Conservation (phyloP, 2,113 vertebrate genomes). For the Brachypteracias leptosomus region DNA sequence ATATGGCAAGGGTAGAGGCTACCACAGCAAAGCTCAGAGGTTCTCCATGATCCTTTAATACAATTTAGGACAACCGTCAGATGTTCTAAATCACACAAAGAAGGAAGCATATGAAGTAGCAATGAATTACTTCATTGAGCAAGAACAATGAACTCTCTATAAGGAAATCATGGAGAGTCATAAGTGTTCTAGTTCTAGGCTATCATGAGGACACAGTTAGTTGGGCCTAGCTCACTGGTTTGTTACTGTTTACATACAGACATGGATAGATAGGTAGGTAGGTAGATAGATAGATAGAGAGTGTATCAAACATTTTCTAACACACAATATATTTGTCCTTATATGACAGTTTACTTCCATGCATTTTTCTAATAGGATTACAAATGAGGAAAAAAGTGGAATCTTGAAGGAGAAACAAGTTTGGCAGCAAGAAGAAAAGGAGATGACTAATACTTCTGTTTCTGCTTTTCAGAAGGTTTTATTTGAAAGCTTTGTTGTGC, state of each 20-base stretch:
- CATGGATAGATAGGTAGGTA: not conserved
- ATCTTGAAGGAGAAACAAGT: slow-evolving; percentile 2
- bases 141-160: not conserved
- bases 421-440: slow-evolving; percentile 1
- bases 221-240: not conserved
- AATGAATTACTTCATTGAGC: not conserved
- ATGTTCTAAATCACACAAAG: not conserved
- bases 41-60: not conserved
- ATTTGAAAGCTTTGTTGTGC: slow-evolving; percentile 18
- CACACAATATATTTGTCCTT: not conserved
- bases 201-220: not conserved
- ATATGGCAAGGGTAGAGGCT: not conserved
- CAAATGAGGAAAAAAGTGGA: not conserved
- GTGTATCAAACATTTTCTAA: not conserved
- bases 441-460: slow-evolving; percentile 37
- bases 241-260: not conserved
- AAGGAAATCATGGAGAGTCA: not conserved
- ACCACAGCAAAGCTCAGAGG: not conserved
- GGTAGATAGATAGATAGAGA: not conserved
- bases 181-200: not conserved
- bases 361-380: not conserved
- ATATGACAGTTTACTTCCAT: not conserved
- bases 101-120: not conserved
- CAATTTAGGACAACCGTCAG: not conserved
- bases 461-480: slow-evolving; percentile 33